phyloP scores from a whole-genome alignment of 2,888 invertebrate genomes.

The Cecidostiba fungosa region DNA sequence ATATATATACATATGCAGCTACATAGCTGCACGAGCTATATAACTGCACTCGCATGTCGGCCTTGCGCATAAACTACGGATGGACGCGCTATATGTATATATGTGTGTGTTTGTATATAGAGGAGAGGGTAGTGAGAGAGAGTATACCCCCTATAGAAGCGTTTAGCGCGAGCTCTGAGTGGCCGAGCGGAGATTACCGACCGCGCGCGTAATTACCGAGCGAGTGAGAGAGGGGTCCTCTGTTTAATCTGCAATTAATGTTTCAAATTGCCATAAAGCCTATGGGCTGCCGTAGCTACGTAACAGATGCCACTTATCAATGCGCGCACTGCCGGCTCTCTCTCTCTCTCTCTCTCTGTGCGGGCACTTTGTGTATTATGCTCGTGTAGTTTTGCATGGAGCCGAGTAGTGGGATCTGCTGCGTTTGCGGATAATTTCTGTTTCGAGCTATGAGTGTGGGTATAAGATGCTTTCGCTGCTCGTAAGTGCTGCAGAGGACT shows the following conservation, averaged over 20 bases:
- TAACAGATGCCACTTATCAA: slow-evolving; percentile 77
- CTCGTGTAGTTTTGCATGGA: neutral
- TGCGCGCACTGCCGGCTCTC: slow-evolving; percentile 64
- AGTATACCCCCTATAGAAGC: slow-evolving; percentile 68
- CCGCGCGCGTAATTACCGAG: slow-evolving; percentile 74
- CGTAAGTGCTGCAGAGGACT: neutral
- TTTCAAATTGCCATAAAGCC: slow-evolving; percentile 77
- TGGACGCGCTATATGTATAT: slow-evolving; percentile 65
- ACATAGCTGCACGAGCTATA: neutral
- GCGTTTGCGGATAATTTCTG: slow-evolving; percentile 2
- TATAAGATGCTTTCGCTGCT: slow-evolving; percentile 16
- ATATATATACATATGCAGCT: slow-evolving; percentile 16
- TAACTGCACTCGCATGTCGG: slow-evolving; percentile 34
- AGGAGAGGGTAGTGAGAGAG: neutral
- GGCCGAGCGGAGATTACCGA: slow-evolving; percentile 78
- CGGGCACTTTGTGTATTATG: neutral
- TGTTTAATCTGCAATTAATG: slow-evolving; percentile 79
- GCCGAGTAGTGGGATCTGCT: neutral
- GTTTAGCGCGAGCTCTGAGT: slow-evolving; percentile 73
- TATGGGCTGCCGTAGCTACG: slow-evolving; percentile 54
- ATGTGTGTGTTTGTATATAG: neutral
- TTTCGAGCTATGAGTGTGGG: neutral
- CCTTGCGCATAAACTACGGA: slow-evolving; percentile 71
- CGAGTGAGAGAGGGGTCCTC: slow-evolving; percentile 65
- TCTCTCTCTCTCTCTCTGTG: neutral